These are phyloP conservation scores for Myocastor coypus DNA, from an alignment of 2,113 vertebrate genomes.

Conservation along the genomic window DNA sequence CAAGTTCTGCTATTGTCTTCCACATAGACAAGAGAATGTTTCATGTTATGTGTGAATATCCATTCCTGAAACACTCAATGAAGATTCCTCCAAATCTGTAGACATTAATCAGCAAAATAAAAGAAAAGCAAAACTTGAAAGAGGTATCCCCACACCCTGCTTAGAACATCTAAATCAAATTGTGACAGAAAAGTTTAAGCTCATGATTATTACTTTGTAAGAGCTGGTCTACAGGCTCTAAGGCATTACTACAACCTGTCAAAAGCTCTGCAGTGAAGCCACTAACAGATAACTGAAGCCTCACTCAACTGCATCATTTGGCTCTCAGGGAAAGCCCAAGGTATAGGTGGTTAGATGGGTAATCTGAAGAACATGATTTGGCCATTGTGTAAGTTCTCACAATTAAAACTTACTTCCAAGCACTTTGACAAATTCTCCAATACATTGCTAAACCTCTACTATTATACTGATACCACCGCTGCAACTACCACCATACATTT, in stretches of 20 bases:
- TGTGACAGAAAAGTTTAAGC: background rate
- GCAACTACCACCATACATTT: background rate
- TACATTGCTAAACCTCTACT: background rate
- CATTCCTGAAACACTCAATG: conserved; percentile 22
- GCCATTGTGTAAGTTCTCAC: background rate
- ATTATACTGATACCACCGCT: background rate
- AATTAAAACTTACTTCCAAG: conserved; percentile 16
- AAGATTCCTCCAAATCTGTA: background rate
- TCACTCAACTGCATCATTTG: background rate
- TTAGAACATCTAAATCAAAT: background rate
- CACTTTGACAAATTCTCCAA: background rate
- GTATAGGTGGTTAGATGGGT: background rate
- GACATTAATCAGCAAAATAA: background rate
- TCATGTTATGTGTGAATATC: background rate
- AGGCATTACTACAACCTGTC: background rate
- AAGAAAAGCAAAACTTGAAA: background rate
- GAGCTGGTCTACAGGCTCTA: background rate
- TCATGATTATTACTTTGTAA: background rate
- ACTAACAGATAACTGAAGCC: background rate
- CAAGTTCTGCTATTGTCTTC: background rate
- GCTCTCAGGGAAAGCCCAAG: background rate
- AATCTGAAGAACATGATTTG: background rate
- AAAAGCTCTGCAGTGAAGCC: background rate
- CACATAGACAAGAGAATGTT: background rate
- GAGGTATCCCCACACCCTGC: background rate